Evolutionary conservation across 1,140 invertebrate genomes (phyloP).

Genomic region (Aphaenogaster ashmeadi): DNA sequence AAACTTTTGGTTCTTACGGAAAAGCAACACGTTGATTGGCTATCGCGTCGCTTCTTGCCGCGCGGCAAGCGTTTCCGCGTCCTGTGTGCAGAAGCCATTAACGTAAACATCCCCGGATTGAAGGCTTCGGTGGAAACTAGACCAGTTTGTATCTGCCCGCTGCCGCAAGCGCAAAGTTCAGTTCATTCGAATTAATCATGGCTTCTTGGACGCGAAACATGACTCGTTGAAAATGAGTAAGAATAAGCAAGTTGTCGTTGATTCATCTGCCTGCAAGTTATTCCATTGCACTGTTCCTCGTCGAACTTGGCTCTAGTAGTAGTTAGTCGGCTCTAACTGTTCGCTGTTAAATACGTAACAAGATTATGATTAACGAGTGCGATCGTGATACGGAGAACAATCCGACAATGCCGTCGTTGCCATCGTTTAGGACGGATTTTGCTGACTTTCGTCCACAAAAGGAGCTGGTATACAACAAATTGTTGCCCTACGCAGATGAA

Average conservation of each 20-base stretch:
- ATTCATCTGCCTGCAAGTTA: slow-evolving; percentile 52
- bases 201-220: slow-evolving; percentile 62
- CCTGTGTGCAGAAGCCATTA: no score
- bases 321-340: neutral
- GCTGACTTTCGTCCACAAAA: slow-evolving; percentile 86
- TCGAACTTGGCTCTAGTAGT: neutral
- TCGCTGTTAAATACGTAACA: neutral
- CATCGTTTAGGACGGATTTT: neutral
- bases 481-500: slow-evolving; percentile 90
- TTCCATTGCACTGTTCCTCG: neutral
- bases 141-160: no score
- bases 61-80: no score
- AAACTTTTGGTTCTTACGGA: no score
- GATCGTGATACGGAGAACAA: neutral
- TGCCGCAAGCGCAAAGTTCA: no score
- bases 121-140: no score
- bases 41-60: no score
- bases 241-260: slow-evolving; percentile 70
- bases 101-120: no score
- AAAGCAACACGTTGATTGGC: no score
- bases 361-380: slow-evolving; percentile 3
- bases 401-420: neutral
- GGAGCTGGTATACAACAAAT: slow-evolving; percentile 90
- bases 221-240: slow-evolving; percentile 72
- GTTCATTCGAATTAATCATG: slow-evolving; percentile 57